Percentiles rank a stretch among this genome's conserved stretches.
Evolutionary conservation across 2,797 vertebrate species (phyloP).

Genomic region (Malacoctenus gilli): DNA sequence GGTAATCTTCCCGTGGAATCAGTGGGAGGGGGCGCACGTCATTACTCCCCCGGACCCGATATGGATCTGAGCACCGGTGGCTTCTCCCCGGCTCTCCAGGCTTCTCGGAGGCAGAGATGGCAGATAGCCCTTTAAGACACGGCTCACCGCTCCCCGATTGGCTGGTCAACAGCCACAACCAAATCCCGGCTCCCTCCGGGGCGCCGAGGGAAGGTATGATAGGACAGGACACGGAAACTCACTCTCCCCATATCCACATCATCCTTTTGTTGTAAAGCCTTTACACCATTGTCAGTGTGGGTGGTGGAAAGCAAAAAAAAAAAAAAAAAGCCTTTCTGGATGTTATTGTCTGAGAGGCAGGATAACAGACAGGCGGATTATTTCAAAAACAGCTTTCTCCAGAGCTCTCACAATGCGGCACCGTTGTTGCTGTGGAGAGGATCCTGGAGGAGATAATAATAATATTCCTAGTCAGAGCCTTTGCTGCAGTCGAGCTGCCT

Average conservation of each 20-base stretch:
- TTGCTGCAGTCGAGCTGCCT: conserved; percentile 71
- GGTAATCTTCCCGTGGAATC: conserved; percentile 75
- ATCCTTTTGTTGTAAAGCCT: conserved; percentile 68
- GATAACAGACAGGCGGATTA: conserved; percentile 75
- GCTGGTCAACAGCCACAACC: conserved; percentile 72
- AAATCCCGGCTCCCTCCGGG: conserved; percentile 61
- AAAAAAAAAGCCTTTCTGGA: conserved; percentile 64
- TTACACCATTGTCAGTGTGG: conserved; percentile 68
- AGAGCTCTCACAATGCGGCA: conserved; percentile 70
- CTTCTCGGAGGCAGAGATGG: conserved; percentile 67
- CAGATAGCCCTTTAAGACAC: conserved; percentile 74
- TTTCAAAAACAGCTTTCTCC: conserved; percentile 72
- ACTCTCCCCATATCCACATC: conserved; percentile 63
- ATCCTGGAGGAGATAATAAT: conserved; percentile 79
- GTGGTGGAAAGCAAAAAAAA: conserved; percentile 59
- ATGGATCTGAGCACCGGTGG: conserved; percentile 69
- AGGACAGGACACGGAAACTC: conserved; percentile 62
- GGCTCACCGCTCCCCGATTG: conserved; percentile 72
- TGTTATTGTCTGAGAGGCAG: conserved; percentile 77
- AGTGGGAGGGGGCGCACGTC: conserved; percentile 67
- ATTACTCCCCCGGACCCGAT: conserved; percentile 76
- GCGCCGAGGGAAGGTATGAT: conserved; percentile 50
- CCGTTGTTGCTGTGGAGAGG: conserved; percentile 74
- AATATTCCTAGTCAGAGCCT: conserved; percentile 76
- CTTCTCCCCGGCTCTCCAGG: conserved; percentile 65